Conservation (phyloP, 2,888 invertebrate species). For the Metallyticus violacea region DNA sequence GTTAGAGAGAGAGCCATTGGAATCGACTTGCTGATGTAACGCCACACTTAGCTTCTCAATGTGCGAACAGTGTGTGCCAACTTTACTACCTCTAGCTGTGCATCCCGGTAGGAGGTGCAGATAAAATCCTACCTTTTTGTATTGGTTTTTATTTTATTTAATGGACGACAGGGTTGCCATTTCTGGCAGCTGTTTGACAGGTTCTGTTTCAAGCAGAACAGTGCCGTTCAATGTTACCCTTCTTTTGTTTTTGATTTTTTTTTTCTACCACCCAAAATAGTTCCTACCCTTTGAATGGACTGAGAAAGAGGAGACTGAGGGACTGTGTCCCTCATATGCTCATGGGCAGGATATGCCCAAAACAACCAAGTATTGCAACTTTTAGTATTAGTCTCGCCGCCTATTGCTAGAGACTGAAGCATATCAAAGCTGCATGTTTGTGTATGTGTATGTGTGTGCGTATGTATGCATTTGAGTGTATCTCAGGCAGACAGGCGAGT, state of each 20-base stretch:
- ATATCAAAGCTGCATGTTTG: not conserved
- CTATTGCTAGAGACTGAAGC: not conserved
- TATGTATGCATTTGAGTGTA: not conserved
- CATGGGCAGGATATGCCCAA: not conserved
- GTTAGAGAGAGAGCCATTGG: no score
- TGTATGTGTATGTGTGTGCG: not conserved
- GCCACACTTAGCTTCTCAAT: not conserved
- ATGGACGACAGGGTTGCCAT: not conserved
- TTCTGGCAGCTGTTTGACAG: not conserved
- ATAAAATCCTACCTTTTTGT: not conserved
- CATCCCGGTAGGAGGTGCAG: not conserved
- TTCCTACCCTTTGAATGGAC: not conserved
- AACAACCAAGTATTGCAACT: not conserved
- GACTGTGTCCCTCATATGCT: not conserved
- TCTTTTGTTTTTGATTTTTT: not conserved
- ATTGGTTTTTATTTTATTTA: not conserved
- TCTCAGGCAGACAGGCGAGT: not conserved
- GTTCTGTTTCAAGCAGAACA: not conserved
- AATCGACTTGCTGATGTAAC: not conserved
- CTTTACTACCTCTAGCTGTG: not conserved
- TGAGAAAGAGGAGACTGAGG: not conserved
- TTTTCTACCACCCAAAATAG: not conserved
- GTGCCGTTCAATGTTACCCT: not conserved
- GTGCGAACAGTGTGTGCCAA: not conserved
- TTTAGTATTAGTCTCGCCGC: not conserved